Evolutionary conservation across 1,140 invertebrate species (phyloP), one percentile per base, ranked within the genome.

Genomic region (Plectus sambesii): DNA sequence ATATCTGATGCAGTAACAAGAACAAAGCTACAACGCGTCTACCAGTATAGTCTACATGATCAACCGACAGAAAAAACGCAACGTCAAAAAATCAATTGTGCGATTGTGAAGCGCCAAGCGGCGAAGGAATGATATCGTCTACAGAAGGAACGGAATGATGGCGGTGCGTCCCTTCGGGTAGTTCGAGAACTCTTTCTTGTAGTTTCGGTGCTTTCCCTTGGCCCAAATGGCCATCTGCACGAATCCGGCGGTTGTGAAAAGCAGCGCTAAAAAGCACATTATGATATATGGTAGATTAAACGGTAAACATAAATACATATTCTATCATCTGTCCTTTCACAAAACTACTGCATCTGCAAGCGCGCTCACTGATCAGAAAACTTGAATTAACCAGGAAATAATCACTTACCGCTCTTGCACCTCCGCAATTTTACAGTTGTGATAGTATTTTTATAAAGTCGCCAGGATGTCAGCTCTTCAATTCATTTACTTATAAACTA

Each of bases 161-260:
- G 90, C 80, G 75, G 84, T 92, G 17, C 93, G 78, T 43, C 74
- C 70, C 61, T 82, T 85, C 0, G 93, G 93, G 70, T 98, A 99
- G 60, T 90, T 80, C n/a, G 81, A 73, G 69, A 98, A 99, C 69
- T 98, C 93, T 69, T 87, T 94, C 64, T 83, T 85, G 75, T 98
- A 98, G 56, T 84, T 84, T 40, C 78, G 78, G 61, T 98, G 93
- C 69, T 99, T 99, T 49, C 82, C 87, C 47, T 92, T 63, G 23
- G 93, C 93, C 94, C 94, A 99, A 0, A 96, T 73, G 2, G 85
- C 77, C 93, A 98, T 99, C 71, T 98, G 93, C 66, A 85, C 89
- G 57, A 88, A 80, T 25, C 94, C 94, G 55, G 85, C 88, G 1
- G 86, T 60, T 1, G 85, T 81, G 70, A 99, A 99, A 6, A 97